These are phyloP conservation scores for Ennomos fuscantarius DNA, from an alignment of 2,888 invertebrate genomes.

Conservation along the genomic window DNA sequence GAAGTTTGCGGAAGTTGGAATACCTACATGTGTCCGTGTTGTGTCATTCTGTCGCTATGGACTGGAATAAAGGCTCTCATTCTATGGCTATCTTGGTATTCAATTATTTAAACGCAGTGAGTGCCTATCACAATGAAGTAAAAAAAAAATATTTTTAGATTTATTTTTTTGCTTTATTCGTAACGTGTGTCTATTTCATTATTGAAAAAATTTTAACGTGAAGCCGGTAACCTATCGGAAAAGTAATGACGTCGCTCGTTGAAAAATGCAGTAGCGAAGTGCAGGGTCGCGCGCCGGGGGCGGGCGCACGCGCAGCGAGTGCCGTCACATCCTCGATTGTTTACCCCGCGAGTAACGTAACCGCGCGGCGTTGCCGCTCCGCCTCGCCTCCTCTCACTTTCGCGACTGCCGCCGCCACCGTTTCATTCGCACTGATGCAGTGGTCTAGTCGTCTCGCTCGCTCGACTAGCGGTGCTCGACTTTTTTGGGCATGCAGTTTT, in stretches of 20 bases:
- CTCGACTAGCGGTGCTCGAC: slow-evolving; percentile 80
- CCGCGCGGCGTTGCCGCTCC: slow-evolving; percentile 76
- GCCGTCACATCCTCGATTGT: slow-evolving; percentile 77
- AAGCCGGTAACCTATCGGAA: slow-evolving; percentile 9
- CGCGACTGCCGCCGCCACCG: slow-evolving; percentile 61
- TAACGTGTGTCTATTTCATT: not conserved
- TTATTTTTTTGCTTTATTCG: slow-evolving; percentile 4
- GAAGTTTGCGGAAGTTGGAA: not conserved
- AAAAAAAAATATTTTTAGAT: slow-evolving; percentile 28
- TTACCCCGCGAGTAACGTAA: slow-evolving; percentile 81
- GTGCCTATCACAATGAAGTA: no score
- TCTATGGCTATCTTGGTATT: not conserved
- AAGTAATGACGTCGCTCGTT: slow-evolving; percentile 66
- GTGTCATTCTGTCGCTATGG: no score
- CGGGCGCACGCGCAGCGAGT: slow-evolving; percentile 75
- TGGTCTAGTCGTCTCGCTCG: slow-evolving; percentile 65
- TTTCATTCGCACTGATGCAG: slow-evolving; percentile 51
- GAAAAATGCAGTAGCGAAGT: slow-evolving; percentile 78
- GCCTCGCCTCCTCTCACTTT: slow-evolving; percentile 83
- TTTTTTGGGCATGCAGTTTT: slow-evolving; percentile 81
- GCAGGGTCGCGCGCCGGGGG: slow-evolving; percentile 65
- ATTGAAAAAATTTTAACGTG: not conserved
- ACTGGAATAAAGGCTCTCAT: not conserved
- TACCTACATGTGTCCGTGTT: not conserved
- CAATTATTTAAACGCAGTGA: no score